These are phyloP conservation scores for Trematomus bernacchii DNA, from an alignment of 2,797 vertebrate genomes.

Conservation along the genomic window DNA sequence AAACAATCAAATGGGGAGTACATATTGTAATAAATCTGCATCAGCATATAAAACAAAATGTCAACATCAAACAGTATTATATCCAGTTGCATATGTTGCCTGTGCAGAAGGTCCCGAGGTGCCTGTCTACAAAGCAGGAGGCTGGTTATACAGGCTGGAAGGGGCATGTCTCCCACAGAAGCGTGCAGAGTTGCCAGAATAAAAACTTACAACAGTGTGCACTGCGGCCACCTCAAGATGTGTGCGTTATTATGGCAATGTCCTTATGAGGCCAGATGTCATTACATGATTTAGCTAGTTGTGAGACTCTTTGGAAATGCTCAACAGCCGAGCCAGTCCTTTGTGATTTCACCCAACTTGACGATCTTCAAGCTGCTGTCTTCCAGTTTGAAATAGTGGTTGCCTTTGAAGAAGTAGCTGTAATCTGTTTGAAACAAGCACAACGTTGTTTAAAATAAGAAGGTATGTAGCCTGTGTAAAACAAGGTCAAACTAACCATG, in stretches of 20 bases:
- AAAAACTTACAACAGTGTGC: slow-evolving; percentile 74
- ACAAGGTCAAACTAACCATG: background rate
- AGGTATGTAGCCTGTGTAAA: background rate
- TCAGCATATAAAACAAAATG: slow-evolving; percentile 72
- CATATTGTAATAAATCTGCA: slow-evolving; percentile 61
- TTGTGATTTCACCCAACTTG: slow-evolving; percentile 95
- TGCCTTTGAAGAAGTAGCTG: slow-evolving; percentile 98
- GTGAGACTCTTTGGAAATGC: slow-evolving; percentile 55
- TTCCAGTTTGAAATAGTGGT: slow-evolving; percentile 96
- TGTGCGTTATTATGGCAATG: slow-evolving; percentile 73
- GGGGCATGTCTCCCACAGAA: slow-evolving; percentile 71
- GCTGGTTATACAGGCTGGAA: slow-evolving; percentile 74
- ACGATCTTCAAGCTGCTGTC: slow-evolving; percentile 97
- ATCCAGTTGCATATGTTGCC: slow-evolving; percentile 75
- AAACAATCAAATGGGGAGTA: slow-evolving; percentile 63
- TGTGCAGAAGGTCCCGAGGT: slow-evolving; percentile 53
- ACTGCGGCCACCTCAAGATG: slow-evolving; percentile 73
- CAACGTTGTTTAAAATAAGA: background rate
- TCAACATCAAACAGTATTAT: slow-evolving; percentile 75
- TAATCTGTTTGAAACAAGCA: slow-evolving; percentile 85
- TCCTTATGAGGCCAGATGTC: slow-evolving; percentile 66
- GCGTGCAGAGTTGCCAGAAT: slow-evolving; percentile 83
- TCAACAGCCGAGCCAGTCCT: slow-evolving; percentile 98
- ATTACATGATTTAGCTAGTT: slow-evolving; percentile 48
- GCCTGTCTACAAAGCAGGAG: slow-evolving; percentile 73